Evolutionary conservation across 2,888 invertebrate species (phyloP).

Genomic region (Napeogenes inachia): DNA sequence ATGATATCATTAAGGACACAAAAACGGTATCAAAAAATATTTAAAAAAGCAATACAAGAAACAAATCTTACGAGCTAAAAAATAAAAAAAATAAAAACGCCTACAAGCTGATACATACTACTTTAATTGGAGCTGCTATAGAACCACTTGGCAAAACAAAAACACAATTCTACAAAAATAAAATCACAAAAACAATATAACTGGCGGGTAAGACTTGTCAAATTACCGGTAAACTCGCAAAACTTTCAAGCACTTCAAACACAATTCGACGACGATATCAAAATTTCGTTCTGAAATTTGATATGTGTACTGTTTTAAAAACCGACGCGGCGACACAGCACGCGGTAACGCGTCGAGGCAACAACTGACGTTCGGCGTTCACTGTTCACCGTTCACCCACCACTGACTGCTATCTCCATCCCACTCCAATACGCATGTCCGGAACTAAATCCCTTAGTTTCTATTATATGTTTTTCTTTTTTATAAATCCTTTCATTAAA

Average conservation of each 20-base stretch:
- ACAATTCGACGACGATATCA: conserved; percentile 73
- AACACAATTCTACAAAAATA: conserved; percentile 58
- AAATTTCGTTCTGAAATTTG: conserved; percentile 75
- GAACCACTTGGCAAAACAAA: conserved; percentile 60
- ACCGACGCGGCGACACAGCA: conserved; percentile 43
- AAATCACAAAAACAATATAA: conserved; percentile 38
- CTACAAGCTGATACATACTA: conserved; percentile 54
- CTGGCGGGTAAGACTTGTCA: conserved; percentile 35
- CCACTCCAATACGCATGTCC: conserved; percentile 72
- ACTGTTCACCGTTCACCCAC: conserved; percentile 37
- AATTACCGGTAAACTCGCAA: conserved; percentile 56
- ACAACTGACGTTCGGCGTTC: conserved; percentile 55
- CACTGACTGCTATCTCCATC: conserved; percentile 54
- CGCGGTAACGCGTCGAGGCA: conserved; percentile 58
- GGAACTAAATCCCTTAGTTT: conserved; percentile 56
- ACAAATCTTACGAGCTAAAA: conserved; percentile 30
- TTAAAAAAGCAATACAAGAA: conserved; percentile 32
- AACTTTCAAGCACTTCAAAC: conserved; percentile 62
- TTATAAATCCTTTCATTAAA: conserved; percentile 23
- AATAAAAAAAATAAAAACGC: conserved; percentile 35
- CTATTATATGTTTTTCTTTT: conserved; percentile 21
- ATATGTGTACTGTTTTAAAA: conserved; percentile 62
- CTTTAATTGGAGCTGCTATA: conserved; percentile 53
- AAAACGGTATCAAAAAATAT: conserved; percentile 37
- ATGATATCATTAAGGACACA: conserved; percentile 52